phyloP scores from a whole-genome alignment of 2,797 vertebrate genomes.

The Sparus aurata region DNA sequence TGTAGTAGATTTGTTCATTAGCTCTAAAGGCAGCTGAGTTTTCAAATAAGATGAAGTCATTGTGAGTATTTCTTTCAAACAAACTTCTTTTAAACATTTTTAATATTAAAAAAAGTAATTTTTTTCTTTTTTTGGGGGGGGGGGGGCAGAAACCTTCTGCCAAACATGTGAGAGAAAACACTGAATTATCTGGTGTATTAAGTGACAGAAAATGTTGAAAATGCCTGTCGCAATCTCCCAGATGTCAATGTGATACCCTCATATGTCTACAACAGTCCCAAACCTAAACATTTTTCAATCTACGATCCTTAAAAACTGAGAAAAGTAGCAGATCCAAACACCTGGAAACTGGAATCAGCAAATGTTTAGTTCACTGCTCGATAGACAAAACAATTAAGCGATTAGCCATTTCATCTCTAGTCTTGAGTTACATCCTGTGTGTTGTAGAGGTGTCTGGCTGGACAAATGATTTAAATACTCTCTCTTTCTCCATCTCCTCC shows the following conservation, averaged over 20 bases:
- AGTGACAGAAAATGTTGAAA: neutral
- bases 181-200: neutral
- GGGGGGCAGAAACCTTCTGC: too few relatives aligned
- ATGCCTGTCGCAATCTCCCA: neutral
- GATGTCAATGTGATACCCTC: neutral
- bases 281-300: neutral
- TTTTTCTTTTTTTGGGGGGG: too few relatives aligned
- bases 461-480: conserved; percentile 3
- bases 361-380: neutral
- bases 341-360: conserved; percentile 6
- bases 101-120: too few relatives aligned
- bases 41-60: too few relatives aligned
- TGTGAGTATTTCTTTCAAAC: too few relatives aligned
- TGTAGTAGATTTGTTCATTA: too few relatives aligned
- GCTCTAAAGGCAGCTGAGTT: too few relatives aligned
- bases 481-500: conserved; percentile 1
- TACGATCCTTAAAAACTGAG: neutral
- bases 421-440: neutral
- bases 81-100: too few relatives aligned
- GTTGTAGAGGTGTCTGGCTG: conserved; percentile 6
- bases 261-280: neutral
- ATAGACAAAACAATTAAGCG: neutral
- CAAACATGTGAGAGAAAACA: too few relatives aligned
- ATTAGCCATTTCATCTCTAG: neutral
- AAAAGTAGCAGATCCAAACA: neutral